Evolutionary conservation across 2,113 vertebrate species (phyloP), one percentile per base, ranked within the genome.

Genomic region (Microcebus jonahi): DNA sequence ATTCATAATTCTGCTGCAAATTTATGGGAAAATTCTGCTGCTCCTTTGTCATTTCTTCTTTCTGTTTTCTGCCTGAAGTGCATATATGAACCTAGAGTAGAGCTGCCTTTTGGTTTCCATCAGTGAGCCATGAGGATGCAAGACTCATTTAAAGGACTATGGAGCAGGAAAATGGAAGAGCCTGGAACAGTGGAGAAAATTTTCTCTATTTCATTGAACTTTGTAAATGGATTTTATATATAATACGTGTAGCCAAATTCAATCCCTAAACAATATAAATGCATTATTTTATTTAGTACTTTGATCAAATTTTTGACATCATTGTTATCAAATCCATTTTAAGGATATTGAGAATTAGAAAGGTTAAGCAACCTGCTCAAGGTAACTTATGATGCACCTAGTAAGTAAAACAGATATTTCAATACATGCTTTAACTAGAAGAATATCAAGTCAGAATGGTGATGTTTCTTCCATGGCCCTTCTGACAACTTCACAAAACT

Each of bases 391-490:
- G 65, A 75, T n/a, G 36, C 1, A 34, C 25, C 6, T 48, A 50
- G 25, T 89, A 65, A 70, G 25, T 80, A 55, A 95, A 96, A 13
- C 39, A 93, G 15, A 14, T 29, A 42, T 48, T 91, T 91, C 50
- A 93, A 86, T 70, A 5, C 25, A 36, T 83, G 31, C 34, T 96
- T 96, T 85, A 83, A 61, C 13, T 8, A 79, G 25, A 53, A 95
- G 95, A 90, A 53, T 88, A 63, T 29, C 48, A 95, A 71, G 53
- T 71, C n/a, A 2, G 2, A 13, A 36, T 87, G 21, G 13, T 29
- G 20, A 12, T 95, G 0, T 79, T 95, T 48, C 61, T 84, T 84
- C 21, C 25, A 55, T 83, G 9, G 1, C 8, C 20, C 84, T 90
- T 15, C 11, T 59, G 50, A 77, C 11, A 48, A 15, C 17, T 53